Evolutionary conservation across 2,113 vertebrate genomes (phyloP).

Genomic region (Sebastes fasciatus): DNA sequence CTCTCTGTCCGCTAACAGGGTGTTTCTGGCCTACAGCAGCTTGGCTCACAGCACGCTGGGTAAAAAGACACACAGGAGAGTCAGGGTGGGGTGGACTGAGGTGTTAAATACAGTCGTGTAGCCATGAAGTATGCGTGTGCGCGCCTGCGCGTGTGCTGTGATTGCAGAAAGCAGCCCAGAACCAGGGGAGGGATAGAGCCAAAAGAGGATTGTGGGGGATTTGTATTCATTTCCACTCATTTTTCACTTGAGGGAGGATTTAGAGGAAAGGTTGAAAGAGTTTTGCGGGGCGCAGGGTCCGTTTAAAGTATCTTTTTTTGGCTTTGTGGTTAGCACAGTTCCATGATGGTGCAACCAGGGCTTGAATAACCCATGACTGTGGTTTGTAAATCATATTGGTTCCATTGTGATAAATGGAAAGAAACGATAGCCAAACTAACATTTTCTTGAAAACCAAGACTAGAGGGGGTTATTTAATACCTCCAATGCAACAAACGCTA

Average conservation of each 20-base stretch:
- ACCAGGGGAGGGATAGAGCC: constrained; percentile 26
- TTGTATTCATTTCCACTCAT: constrained; percentile 69
- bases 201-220: constrained; percentile 63
- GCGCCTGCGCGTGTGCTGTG: neutral
- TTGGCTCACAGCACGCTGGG: constrained; percentile 25
- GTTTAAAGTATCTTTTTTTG: constrained; percentile 51
- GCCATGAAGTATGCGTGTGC: constrained; percentile 24
- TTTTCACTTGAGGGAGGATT: constrained; percentile 60
- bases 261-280: constrained; percentile 59
- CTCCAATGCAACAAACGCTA: constrained; percentile 53
- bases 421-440: constrained; percentile 52
- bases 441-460: constrained; percentile 39
- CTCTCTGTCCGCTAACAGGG: constrained; percentile 31
- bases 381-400: constrained; percentile 50
- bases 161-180: constrained; percentile 45
- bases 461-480: constrained; percentile 39
- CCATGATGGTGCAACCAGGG: constrained; percentile 56
- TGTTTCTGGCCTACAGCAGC: constrained; percentile 52
- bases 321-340: constrained; percentile 50
- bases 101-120: constrained; percentile 51
- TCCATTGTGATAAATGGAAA: constrained; percentile 57
- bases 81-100: constrained; percentile 41
- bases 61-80: constrained; percentile 55
- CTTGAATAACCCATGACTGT: constrained; percentile 37
- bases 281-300: constrained; percentile 49